Base-by-base conservation (phyloP, 2,113 vertebrate genomes). In the Struthidea cinerea region DNA sequence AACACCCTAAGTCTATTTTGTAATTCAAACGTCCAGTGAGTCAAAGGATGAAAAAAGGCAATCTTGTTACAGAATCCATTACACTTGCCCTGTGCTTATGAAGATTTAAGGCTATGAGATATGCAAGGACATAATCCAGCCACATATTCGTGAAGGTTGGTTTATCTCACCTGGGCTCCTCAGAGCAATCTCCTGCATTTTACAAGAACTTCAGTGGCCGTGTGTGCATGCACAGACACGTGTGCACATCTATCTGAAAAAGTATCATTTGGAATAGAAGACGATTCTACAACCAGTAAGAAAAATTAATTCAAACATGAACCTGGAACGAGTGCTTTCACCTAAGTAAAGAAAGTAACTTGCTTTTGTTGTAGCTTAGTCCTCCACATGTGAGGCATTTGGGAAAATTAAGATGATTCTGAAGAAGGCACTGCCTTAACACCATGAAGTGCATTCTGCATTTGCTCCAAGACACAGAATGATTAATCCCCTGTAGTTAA, bases 191-290 rank as follows among this genome's bases (percentile, higher is more conserved):
- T 30, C 37, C 41, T 0, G 0, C 1, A 0, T 46, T 77, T 65
- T 50, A 46, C 41, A 37, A 64, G 53, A 68, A 30, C 24, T 65
- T 71, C 13, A 61, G 23, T 7, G 37, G 13, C 27, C 0, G 0
- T 1, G 1, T 7, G 18, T 8, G 7, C 14, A 9, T 1, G 1
- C 27, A 56, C 6, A 68, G 47, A 83, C 8, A 35, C 7, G 0
- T 4, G 8, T 32, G 8, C 7, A 6, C 5, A 23, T 26, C 23
- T 28, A 16, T 2, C 42, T 52, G n/a, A 60, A 67, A 65, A 84
- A 35, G 32, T 16, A 79, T 21, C 1, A 20, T 33, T 14, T 64
- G 26, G 49, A 82, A 71, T 2, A 75, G 56, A 28, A 78, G 75
- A 19, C 24, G 17, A 33, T 32, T 65, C 71, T 68, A 76, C 28